Base-by-base conservation (phyloP, 2,113 vertebrate genomes). In the Hippocampus mohnikei region DNA sequence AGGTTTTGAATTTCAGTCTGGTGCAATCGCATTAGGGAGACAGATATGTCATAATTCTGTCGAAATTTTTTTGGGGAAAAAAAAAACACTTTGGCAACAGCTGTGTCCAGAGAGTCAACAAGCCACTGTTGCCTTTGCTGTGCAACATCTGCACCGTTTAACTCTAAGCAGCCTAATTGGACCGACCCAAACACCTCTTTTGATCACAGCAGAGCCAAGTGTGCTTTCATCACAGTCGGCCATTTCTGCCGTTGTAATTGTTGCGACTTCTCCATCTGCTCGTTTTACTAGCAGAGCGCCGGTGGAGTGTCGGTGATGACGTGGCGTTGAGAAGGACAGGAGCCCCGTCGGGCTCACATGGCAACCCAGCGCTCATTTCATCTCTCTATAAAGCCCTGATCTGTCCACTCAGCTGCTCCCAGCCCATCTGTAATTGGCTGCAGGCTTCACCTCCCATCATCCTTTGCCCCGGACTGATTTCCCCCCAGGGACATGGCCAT, bases 381-480 rank as follows among this genome's bases (percentile, higher is more conserved):
- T 77, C 72, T 82, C 77, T 67, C 69, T 67, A 71, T 68, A 72
- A 76, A 79, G 76, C 77, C 16, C 41, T 77, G 88, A 88, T 88
- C 88, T 85, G 87, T 82, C 86, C 80, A 81, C 71, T 77, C 11
- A 60, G 73, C 77, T 46, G 68, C 76, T 78, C 73, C 66, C 46
- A 81, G 78, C 81, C 63, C 69, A 71, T 84, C 78, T 84, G 84
- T 92, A 90, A 92, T 91, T 93, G 91, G 92, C 87, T 84, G 76
- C 88, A 88, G 88, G 86, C 79, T 84, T 84, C 86, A 88, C 81
- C 85, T 91, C 90, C 90, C 90, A 90, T 91, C 90, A 89, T 92
- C 85, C 90, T 88, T 90, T 91, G 90, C 86, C 87, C 86, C 11
- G 84, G 79, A 84, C 85, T 93, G 91, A 92, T 92, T 90, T 89